phyloP scores from a whole-genome alignment of 2,113 vertebrate genomes.

The Rhodinocichla rosea region DNA sequence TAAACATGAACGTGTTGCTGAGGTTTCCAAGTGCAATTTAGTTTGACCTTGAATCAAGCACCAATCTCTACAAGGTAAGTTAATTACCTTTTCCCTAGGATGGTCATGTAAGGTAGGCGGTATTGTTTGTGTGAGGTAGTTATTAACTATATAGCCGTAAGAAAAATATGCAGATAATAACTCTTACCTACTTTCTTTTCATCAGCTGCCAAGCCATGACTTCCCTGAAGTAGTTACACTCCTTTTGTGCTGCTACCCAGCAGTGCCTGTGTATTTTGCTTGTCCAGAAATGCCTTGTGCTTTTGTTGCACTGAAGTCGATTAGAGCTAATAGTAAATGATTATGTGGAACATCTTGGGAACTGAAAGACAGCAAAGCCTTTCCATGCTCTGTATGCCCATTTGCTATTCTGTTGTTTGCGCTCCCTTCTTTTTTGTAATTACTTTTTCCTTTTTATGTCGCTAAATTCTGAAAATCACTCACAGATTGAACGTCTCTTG shows the following conservation, averaged over 20 bases:
- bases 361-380: not conserved
- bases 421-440: not conserved
- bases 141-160: not conserved
- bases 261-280: not conserved
- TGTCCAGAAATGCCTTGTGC: not conserved
- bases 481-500: not conserved
- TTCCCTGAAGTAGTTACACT: not conserved
- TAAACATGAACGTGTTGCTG: not conserved
- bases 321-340: conserved; percentile 16
- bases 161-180: not conserved
- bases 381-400: not conserved
- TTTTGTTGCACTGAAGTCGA: conserved; percentile 5
- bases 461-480: not conserved
- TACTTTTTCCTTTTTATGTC: not conserved
- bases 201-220: conserved; percentile 1
- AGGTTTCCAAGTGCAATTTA: not conserved
- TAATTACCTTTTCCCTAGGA: not conserved
- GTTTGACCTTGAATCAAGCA: conserved; percentile 12
- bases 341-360: not conserved
- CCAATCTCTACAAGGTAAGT: not conserved
- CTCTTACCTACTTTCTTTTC: not conserved
- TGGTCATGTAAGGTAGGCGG: not conserved
- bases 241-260: conserved; percentile 1
- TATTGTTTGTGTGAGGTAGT: not conserved
- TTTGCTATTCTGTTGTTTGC: not conserved